Base-by-base conservation (phyloP, 2,113 vertebrate genomes). In the Pycnonotus jocosus region DNA sequence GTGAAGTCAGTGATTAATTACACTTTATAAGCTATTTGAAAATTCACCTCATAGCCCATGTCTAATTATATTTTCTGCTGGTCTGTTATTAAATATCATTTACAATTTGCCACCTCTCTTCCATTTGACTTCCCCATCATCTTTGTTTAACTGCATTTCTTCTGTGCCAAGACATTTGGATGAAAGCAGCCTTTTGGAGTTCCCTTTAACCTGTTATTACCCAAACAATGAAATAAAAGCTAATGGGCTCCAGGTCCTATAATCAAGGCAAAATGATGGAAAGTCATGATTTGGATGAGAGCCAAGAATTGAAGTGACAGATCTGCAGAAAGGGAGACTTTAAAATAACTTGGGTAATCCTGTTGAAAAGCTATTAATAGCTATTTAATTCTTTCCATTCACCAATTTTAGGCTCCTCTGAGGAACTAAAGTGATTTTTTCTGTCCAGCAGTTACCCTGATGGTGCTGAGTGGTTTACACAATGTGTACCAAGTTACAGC, bases 181-280 rank as follows among this genome's bases (percentile, higher is more conserved):
- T 88, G 64, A 92, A 92, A 70, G 66, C 56, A 88, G 7, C 19
- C 57, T 50, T 84, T 61, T 50, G 51, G n/a, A 42, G 10, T 68
- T 90, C 77, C 45, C 51, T 80, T 56, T 95, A 92, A 92, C 56
- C 53, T 81, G 64, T 81, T 81, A 50, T 90, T 96, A 90, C 31
- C 24, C 68, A 90, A 91, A 88, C 64, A 93, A 23, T 65, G 27
- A 48, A 71, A 27, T 50, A 84, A 86, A 93, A 83, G 23, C 80
- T 61, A 40, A 27, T 51, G 51, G 45, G 47, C 81, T 93, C 91
- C 9, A 12, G 51, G 54, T 42, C 84, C 84, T 90, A 4, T 38
- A 80, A 89, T 81, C 68, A 68, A 81, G 31, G 42, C 64, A 92
- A 64, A 92, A 92, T 77, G 62, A 60, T 92, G 74, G 81, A 71